Evolutionary conservation across 2,888 invertebrate species (phyloP), one percentile per base, ranked within the genome.

Genomic region (Zaprionus obscuricornis): DNA sequence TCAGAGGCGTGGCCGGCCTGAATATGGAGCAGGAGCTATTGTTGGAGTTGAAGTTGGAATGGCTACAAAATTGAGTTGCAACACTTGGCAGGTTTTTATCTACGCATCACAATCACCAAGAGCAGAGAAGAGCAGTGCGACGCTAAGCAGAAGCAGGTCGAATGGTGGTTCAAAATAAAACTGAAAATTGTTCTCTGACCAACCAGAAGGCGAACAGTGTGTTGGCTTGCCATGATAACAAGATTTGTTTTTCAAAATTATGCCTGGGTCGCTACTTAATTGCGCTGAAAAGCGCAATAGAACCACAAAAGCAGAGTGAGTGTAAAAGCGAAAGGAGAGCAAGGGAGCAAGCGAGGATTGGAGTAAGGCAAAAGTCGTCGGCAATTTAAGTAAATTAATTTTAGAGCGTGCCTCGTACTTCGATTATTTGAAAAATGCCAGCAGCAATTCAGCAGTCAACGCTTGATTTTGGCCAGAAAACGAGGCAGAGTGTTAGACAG

Each of bases 31-130:
- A 50, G 66, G 47, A 27, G 14, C 10, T 40, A 16, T 37, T 29
- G 17, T 29, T 8, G 10, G 13, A 29, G 37, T 11, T 20, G 39
- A 24, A 51, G 24, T 14, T 16, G 43, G 52, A 46, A 17, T 22
- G 7, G 18, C 18, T 14, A 64, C 60, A 76, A 75, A 75, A 86
- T 74, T 69, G 82, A 86, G 85, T 85, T 85, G 74, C 79, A 82
- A 79, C 77, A 82, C 81, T 82, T 85, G 82, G 85, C 85, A 82
- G 85, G 76, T 76, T 81, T 82, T 82, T 82, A 82, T 82, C 82
- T 82, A 76, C 85, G 85, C 82, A 82, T 79, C 82, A 78, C 76
- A 85, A 82, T 82, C 81, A 67, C n/a, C n/a, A 50, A 42, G 52
- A 31, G 47, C 43, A 70, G 22, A 40, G 26, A 40, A 46, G 34